Conservation (phyloP, 2,888 invertebrate genomes). For the Dromius quadrimaculatus region DNA sequence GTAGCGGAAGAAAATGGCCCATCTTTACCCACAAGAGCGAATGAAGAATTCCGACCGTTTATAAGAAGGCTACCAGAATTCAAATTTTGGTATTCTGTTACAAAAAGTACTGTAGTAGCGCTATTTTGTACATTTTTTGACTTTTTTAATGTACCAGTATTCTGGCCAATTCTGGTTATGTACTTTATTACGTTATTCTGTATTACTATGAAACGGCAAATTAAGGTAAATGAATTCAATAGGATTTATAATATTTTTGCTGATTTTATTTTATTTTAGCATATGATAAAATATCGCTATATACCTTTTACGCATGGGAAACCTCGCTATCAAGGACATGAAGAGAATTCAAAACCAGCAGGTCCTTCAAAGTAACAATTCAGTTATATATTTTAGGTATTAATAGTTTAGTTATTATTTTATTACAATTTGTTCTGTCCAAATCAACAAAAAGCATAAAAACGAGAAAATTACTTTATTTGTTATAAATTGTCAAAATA, state of each 20-base stretch:
- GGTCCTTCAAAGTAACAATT: conserved; percentile 69
- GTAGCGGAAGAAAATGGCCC: conserved; percentile 88
- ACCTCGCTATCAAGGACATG: conserved; percentile 88
- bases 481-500: no score
- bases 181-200: conserved; percentile 98
- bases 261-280: conserved; percentile 74
- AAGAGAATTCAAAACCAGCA: conserved; percentile 63
- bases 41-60: conserved; percentile 99
- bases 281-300: conserved; percentile 99
- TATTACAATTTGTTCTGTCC: no score
- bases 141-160: conserved; percentile 98
- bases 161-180: conserved; percentile 99
- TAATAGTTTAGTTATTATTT: no score
- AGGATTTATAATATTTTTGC: conserved; percentile 24
- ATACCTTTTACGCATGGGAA: conserved; percentile 99
- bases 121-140: conserved; percentile 96
- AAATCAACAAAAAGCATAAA: no score
- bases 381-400: no score
- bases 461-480: no score
- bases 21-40: conserved; percentile 92
- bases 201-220: conserved; percentile 99
- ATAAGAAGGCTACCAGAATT: conserved; percentile 97
- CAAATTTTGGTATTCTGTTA: conserved; percentile 98
- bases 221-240: conserved; percentile 87
- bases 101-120: conserved; percentile 92